A percentile compares a stretch with the other conserved stretches of the same genome.
Evolutionary conservation across 2,888 invertebrate species (phyloP).

Genomic region (Apotomis turbidana): DNA sequence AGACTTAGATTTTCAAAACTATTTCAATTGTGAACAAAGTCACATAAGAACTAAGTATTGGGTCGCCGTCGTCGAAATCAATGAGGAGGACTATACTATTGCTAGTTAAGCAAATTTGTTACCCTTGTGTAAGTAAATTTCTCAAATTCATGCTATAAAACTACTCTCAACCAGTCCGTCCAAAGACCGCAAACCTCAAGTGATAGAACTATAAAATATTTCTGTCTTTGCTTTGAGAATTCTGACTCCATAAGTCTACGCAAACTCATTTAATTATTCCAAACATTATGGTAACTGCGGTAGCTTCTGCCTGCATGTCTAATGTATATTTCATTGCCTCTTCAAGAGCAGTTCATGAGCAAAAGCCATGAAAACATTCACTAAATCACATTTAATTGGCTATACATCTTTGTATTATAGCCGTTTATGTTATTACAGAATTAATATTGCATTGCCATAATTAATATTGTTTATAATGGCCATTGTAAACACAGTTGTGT

Average conservation of each 20-base stretch:
- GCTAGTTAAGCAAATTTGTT: no score
- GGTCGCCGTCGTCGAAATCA: no score
- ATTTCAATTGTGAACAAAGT: no score
- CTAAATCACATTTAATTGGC: constrained; percentile 13
- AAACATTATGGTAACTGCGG: background rate
- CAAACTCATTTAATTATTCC: background rate
- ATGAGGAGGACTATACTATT: no score
- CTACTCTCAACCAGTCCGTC: no score
- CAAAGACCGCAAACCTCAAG: background rate
- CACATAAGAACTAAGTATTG: no score
- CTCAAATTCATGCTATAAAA: no score
- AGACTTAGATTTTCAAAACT: no score
- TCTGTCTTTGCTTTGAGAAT: background rate
- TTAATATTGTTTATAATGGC: constrained; percentile 12
- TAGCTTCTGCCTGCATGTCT: background rate
- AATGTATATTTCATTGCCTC: constrained; percentile 2
- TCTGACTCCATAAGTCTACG: background rate
- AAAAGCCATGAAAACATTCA: constrained; percentile 3
- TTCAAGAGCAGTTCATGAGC: background rate
- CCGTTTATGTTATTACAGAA: constrained; percentile 14
- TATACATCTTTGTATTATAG: constrained; percentile 11
- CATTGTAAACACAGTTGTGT: constrained; percentile 4
- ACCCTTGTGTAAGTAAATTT: no score
- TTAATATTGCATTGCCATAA: constrained; percentile 1
- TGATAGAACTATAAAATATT: background rate